These are phyloP conservation scores for Hydraecia micacea DNA, from an alignment of 2,888 invertebrate species.

Conservation along the genomic window DNA sequence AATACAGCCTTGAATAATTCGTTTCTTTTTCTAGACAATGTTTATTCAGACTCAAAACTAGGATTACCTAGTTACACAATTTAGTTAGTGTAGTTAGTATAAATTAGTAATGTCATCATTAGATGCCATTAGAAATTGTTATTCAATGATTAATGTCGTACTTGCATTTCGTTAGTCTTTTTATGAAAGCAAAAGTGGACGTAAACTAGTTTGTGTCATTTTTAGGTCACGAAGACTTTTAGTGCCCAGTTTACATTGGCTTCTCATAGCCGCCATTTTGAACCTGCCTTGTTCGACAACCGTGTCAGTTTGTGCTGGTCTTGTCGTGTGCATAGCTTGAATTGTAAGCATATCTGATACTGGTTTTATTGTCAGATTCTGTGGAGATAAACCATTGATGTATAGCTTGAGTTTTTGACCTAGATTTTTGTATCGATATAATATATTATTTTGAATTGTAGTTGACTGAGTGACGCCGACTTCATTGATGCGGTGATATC, in stretches of 20 bases:
- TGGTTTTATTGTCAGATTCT: conserved; percentile 38
- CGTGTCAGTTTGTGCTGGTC: not conserved
- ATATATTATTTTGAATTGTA: conserved; percentile 1
- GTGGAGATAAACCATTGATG: conserved; percentile 34
- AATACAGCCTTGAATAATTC: conserved; percentile 19
- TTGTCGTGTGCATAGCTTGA: not conserved
- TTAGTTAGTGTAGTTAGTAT: no score
- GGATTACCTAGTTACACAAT: no score
- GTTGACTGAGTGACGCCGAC: not conserved
- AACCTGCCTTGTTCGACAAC: not conserved
- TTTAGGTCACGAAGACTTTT: conserved; percentile 20
- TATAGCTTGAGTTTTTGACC: conserved; percentile 41
- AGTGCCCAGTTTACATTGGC: conserved; percentile 1
- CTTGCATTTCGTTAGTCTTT: conserved; percentile 17
- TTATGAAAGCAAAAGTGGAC: conserved; percentile 38
- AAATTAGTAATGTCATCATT: no score
- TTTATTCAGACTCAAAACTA: conserved; percentile 35
- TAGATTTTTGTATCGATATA: conserved; percentile 7
- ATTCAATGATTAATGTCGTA: conserved; percentile 29
- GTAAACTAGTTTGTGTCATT: conserved; percentile 21
- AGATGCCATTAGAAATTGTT: conserved; percentile 45
- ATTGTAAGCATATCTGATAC: conserved; percentile 31
- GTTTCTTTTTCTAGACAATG: conserved; percentile 29
- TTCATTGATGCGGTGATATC: not conserved
- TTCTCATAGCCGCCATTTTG: not conserved